A percentile compares a stretch with the other conserved stretches of the same genome.
Evolutionary conservation across 2,888 invertebrate species (phyloP).

Genomic region (Synanthedon vespiformis): DNA sequence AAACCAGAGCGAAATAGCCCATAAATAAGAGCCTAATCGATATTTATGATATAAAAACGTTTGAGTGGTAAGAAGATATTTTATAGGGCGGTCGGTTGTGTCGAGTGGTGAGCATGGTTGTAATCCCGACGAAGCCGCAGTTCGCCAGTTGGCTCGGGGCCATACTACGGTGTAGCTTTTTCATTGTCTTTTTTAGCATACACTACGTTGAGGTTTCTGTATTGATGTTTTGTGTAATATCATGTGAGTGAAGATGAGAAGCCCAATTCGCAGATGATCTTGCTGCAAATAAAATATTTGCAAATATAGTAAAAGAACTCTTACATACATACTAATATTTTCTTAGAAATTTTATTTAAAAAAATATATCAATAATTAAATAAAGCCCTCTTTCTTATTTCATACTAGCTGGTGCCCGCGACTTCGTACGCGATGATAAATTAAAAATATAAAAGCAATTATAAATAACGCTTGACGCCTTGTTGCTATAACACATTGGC

Average conservation of each 20-base stretch:
- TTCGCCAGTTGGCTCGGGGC: slow-evolving; percentile 38
- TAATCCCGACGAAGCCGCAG: slow-evolving; percentile 27
- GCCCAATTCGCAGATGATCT: not conserved
- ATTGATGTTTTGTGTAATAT: slow-evolving; percentile 7
- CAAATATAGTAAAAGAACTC: no score
- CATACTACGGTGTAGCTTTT: slow-evolving; percentile 19
- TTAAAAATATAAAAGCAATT: no score
- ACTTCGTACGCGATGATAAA: no score
- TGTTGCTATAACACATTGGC: no score
- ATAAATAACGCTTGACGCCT: no score
- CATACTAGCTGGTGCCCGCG: no score
- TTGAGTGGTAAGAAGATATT: slow-evolving; percentile 17
- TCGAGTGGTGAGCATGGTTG: slow-evolving; percentile 20
- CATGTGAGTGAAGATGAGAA: not conserved
- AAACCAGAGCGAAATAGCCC: slow-evolving; percentile 3
- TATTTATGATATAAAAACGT: slow-evolving; percentile 14
- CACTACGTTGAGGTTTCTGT: slow-evolving; percentile 12
- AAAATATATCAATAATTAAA: no score
- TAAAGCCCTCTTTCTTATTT: no score
- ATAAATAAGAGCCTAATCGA: slow-evolving; percentile 10
- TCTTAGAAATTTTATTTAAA: no score
- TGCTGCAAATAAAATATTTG: no score
- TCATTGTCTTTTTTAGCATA: slow-evolving; percentile 19
- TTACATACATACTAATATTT: no score
- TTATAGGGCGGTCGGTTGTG: slow-evolving; percentile 14